A percentile compares a stretch with the other conserved stretches of the same genome.
Evolutionary conservation across 2,113 vertebrate species (phyloP).

Genomic region (Gobio gobio): DNA sequence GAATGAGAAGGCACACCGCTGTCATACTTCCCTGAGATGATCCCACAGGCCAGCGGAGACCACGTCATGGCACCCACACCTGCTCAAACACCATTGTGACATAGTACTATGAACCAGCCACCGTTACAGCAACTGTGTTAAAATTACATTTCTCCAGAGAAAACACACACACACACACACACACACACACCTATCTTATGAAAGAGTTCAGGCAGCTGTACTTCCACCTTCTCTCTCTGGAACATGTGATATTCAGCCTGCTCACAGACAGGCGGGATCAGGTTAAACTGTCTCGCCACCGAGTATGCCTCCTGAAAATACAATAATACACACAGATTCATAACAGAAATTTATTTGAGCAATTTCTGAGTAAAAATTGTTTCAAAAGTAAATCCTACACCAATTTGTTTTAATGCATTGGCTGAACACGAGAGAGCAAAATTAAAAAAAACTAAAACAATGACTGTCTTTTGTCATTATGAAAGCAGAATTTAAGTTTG

Average conservation of each 20-base stretch:
- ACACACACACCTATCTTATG: slow-evolving; percentile 87
- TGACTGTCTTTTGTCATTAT: not conserved
- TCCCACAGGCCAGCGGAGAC: slow-evolving; percentile 91
- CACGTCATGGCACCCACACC: slow-evolving; percentile 92
- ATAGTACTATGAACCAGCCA: not conserved
- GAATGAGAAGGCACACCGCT: slow-evolving; percentile 85
- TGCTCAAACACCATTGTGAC: slow-evolving; percentile 55
- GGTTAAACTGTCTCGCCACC: slow-evolving; percentile 89
- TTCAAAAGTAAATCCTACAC: not conserved
- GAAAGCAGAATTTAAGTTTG: not conserved
- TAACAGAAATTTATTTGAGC: not conserved
- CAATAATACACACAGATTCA: slow-evolving; percentile 20
- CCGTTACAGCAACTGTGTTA: not conserved
- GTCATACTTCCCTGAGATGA: slow-evolving; percentile 90
- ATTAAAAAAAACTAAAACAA: not conserved
- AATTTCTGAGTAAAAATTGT: too few relatives aligned
- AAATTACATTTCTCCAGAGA: not conserved
- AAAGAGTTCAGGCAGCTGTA: slow-evolving; percentile 89
- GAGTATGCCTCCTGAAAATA: slow-evolving; percentile 85
- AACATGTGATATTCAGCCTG: slow-evolving; percentile 95
- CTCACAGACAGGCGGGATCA: slow-evolving; percentile 90
- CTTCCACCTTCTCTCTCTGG: slow-evolving; percentile 93
- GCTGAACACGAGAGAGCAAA: not conserved
- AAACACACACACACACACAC: slow-evolving; percentile 64
- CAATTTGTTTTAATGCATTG: not conserved